Evolutionary conservation across 2,113 vertebrate species (phyloP).

Genomic region (Agapornis roseicollis): DNA sequence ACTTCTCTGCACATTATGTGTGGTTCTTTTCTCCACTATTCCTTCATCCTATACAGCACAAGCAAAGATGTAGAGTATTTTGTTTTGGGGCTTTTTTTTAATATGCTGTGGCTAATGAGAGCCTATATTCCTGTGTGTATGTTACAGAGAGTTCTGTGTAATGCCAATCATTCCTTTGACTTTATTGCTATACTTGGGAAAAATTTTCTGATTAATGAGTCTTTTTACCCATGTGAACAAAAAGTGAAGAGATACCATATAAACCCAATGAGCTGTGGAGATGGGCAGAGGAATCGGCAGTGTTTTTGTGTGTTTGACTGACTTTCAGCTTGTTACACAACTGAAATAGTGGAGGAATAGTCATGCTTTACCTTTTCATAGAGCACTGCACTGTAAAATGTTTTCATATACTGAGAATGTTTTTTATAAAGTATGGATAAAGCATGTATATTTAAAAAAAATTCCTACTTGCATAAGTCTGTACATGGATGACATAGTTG

Average conservation of each 20-base stretch:
- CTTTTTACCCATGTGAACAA: not conserved
- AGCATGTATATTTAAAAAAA: not conserved
- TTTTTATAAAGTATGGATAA: not conserved
- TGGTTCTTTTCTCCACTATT: not conserved
- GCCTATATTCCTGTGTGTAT: constrained; percentile 4
- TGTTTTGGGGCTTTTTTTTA: not conserved
- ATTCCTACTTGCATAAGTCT: not conserved
- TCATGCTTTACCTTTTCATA: constrained; percentile 30
- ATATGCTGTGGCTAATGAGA: constrained; percentile 15
- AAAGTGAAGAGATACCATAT: not conserved
- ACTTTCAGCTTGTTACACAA: constrained; percentile 31
- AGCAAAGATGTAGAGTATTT: not conserved
- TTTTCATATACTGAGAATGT: not conserved
- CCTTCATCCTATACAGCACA: not conserved
- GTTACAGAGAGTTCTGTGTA: constrained; percentile 27
- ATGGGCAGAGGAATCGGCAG: constrained; percentile 36
- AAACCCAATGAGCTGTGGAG: constrained; percentile 29
- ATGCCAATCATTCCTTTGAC: constrained; percentile 57
- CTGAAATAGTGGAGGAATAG: constrained; percentile 7
- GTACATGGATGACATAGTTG: not conserved
- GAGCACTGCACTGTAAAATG: not conserved
- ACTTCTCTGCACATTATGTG: rapidly evolving
- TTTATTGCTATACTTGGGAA: constrained; percentile 54
- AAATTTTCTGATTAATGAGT: constrained; percentile 62
- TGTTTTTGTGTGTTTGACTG: constrained; percentile 37